phyloP scores from a whole-genome alignment of 2,797 vertebrate species.

The Xerus rutilus region DNA sequence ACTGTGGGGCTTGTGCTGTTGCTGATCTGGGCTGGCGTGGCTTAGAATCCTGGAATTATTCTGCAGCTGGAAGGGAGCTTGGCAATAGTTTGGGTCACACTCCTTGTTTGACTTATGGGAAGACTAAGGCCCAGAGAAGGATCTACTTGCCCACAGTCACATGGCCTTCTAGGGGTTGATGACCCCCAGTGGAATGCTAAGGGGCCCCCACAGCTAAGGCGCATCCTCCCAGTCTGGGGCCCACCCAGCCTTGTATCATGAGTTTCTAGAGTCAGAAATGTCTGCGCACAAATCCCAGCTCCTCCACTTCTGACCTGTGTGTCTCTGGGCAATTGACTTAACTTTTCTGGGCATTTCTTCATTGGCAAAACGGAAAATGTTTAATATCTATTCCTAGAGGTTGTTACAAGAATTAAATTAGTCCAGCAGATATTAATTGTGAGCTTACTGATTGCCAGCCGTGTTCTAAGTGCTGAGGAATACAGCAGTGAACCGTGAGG shows the following conservation, averaged over 20 bases:
- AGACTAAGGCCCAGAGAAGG: constrained; percentile 47
- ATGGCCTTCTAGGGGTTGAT: not conserved
- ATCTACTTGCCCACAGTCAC: not conserved
- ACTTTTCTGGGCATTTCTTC: constrained; percentile 5
- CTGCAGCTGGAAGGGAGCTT: constrained; percentile 38
- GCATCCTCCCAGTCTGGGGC: not conserved
- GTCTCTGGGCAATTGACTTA: constrained; percentile 7
- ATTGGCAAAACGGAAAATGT: not conserved
- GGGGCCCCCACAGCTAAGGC: not conserved
- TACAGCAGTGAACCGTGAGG: not conserved
- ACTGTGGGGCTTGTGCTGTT: constrained; percentile 57
- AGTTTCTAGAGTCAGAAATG: not conserved
- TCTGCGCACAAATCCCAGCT: not conserved
- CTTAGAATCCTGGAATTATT: constrained; percentile 66
- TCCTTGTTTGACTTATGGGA: constrained; percentile 23
- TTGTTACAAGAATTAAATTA: constrained; percentile 9
- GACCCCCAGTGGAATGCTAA: not conserved
- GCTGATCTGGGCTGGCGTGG: constrained; percentile 55
- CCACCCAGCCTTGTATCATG: not conserved
- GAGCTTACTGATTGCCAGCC: not conserved
- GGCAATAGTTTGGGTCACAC: constrained; percentile 39
- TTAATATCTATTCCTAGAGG: not conserved
- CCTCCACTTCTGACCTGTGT: not conserved
- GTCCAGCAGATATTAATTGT: constrained; percentile 15
- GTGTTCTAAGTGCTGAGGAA: not conserved